phyloP scores from a whole-genome alignment of 2,888 invertebrate species.

The Amblyteles armatorius region DNA sequence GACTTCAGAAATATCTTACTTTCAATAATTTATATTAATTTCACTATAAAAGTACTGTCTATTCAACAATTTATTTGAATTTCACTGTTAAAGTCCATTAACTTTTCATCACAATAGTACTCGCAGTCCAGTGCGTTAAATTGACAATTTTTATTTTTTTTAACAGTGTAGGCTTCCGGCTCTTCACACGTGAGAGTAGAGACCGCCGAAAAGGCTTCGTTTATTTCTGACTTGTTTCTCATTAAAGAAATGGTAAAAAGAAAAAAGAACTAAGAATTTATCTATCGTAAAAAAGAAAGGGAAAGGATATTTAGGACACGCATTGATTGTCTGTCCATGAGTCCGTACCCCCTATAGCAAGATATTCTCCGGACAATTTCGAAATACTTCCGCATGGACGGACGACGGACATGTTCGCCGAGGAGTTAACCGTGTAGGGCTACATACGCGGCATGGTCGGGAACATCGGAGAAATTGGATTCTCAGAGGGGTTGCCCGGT shows the following conservation, averaged over 20 bases:
- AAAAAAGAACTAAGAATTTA: not conserved
- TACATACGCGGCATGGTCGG: not conserved
- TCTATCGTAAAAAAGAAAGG: not conserved
- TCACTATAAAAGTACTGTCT: too few relatives aligned
- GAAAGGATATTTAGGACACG: not conserved
- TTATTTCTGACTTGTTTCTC: not conserved
- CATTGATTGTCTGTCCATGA: not conserved
- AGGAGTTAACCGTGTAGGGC: not conserved
- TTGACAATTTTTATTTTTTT: too few relatives aligned
- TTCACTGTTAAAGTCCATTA: too few relatives aligned
- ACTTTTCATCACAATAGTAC: too few relatives aligned
- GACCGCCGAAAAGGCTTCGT: not conserved
- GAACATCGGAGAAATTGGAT: constrained; percentile 9
- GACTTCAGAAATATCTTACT: too few relatives aligned
- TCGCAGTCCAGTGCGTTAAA: too few relatives aligned
- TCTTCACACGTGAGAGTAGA: constrained; percentile 12
- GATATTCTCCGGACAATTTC: constrained; percentile 3
- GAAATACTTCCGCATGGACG: constrained; percentile 13
- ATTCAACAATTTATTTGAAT: too few relatives aligned
- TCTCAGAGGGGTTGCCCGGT: constrained; percentile 13
- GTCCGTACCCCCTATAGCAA: not conserved
- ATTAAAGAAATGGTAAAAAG: not conserved
- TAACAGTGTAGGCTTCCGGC: constrained; percentile 14
- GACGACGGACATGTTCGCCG: not conserved
- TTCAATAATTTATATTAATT: too few relatives aligned